Percentiles rank a stretch among this genome's conserved stretches.
Evolutionary conservation across 2,797 vertebrate species (phyloP).

Genomic region (Crocidura indochinensis): DNA sequence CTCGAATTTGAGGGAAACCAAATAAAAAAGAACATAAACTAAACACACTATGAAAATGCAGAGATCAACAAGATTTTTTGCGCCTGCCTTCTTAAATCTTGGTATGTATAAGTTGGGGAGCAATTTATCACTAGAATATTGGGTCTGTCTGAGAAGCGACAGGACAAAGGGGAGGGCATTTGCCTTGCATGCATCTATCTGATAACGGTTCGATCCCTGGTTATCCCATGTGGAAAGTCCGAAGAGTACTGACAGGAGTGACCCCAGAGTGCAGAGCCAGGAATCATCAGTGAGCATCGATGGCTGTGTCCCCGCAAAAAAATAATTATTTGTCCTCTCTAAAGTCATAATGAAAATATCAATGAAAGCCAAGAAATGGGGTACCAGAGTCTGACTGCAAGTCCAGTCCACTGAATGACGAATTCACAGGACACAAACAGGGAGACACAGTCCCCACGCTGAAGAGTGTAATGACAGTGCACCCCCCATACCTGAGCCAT

Average conservation of each 20-base stretch:
- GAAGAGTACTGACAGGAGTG: no score
- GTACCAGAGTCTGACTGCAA: background rate
- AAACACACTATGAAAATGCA: background rate
- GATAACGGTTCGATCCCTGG: no score
- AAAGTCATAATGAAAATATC: background rate
- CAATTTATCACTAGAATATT: background rate
- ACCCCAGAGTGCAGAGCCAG: no score
- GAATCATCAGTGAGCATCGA: no score
- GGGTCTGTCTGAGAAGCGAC: no score
- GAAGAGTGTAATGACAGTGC: slow-evolving; percentile 29
- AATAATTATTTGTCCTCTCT: background rate
- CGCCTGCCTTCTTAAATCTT: background rate
- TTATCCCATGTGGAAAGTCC: no score
- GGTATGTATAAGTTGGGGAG: background rate
- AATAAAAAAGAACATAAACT: no score
- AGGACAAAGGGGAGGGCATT: no score
- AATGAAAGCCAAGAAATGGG: background rate
- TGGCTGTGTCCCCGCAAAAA: no score
- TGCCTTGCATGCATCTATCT: no score
- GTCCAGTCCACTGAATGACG: background rate
- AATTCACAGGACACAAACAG: background rate
- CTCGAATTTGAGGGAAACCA: background rate
- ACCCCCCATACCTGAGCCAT: background rate
- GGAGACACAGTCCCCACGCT: background rate
- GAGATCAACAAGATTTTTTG: slow-evolving; percentile 13